phyloP scores from a whole-genome alignment of 1,140 invertebrate genomes.

The Drosophila varians region DNA sequence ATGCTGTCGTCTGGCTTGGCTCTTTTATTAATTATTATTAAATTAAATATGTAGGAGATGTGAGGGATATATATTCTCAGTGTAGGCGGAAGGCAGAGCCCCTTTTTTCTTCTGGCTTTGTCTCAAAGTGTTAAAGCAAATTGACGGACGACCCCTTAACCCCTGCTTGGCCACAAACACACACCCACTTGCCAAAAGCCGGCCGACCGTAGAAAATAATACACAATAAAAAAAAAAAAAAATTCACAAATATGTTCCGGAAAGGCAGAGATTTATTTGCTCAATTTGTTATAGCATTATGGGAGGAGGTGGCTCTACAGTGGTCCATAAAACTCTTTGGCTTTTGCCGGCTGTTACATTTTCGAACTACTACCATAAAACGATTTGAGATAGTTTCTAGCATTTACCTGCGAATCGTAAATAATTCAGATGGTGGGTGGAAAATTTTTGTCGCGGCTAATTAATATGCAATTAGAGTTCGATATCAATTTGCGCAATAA shows the following conservation, averaged over 20 bases:
- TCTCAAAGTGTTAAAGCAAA: constrained; percentile 53
- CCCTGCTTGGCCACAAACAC: constrained; percentile 11
- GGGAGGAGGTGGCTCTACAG: constrained; percentile 22
- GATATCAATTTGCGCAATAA: constrained; percentile 39
- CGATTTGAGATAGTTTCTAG: constrained; percentile 18
- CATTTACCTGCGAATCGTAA: constrained; percentile 44
- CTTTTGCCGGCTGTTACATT: no score
- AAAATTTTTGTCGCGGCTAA: constrained; percentile 46
- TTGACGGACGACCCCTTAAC: constrained; percentile 36
- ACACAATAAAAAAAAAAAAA: constrained; percentile 14
- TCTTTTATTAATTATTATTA: not conserved
- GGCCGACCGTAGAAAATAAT: constrained; percentile 25
- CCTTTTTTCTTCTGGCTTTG: constrained; percentile 24
- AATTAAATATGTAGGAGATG: constrained; percentile 12
- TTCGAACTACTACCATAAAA: no score
- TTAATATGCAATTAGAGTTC: constrained; percentile 50
- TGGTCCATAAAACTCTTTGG: constrained; percentile 44
- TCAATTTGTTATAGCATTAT: constrained; percentile 39
- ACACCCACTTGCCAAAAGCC: constrained; percentile 27
- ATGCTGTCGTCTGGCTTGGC: constrained; percentile 1
- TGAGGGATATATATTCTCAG: not conserved
- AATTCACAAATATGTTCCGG: constrained; percentile 16
- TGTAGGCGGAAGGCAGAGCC: constrained; percentile 14
- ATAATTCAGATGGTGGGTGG: constrained; percentile 37
- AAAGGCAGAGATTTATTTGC: constrained; percentile 41